Evolutionary conservation across 2,113 vertebrate genomes (phyloP).

Genomic region (Hymenochirus boettgeri): DNA sequence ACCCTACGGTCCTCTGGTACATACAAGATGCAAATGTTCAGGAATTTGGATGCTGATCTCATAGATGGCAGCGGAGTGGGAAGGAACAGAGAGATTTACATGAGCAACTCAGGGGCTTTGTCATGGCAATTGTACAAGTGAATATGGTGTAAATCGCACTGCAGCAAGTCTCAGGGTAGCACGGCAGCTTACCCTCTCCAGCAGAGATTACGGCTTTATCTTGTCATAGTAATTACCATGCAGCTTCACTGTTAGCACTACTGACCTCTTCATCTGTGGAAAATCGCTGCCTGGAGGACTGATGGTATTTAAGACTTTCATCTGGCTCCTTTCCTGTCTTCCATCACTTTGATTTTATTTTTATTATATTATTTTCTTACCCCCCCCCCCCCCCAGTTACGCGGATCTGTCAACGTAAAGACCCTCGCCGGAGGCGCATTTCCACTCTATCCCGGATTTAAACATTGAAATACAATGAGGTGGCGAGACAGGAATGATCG

Average conservation of each 20-base stretch:
- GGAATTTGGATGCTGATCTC: conserved; percentile 54
- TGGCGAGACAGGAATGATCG: no score
- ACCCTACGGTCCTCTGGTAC: conserved; percentile 57
- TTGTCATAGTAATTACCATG: conserved; percentile 94
- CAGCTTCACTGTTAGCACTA: conserved; percentile 70
- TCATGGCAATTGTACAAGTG: conserved; percentile 83
- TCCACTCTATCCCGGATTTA: no score
- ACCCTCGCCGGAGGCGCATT: no score
- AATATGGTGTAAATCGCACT: conserved; percentile 78
- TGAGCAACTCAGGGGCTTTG: conserved; percentile 72
- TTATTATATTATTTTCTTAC: no score
- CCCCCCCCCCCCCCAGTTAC: neutral
- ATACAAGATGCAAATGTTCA: conserved; percentile 60
- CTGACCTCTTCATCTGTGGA: conserved; percentile 90
- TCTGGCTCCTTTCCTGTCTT: neutral
- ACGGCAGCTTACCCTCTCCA: conserved; percentile 69
- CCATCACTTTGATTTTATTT: neutral
- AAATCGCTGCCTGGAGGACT: conserved; percentile 67
- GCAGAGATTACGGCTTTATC: conserved; percentile 92
- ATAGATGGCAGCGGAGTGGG: conserved; percentile 35
- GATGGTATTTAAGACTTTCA: conserved; percentile 57
- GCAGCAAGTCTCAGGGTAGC: conserved; percentile 69
- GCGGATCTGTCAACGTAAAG: no score
- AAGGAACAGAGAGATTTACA: conserved; percentile 71
- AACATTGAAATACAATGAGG: no score